phyloP scores from a whole-genome alignment of 2,888 invertebrate species.

The Vesta saturnalis region DNA sequence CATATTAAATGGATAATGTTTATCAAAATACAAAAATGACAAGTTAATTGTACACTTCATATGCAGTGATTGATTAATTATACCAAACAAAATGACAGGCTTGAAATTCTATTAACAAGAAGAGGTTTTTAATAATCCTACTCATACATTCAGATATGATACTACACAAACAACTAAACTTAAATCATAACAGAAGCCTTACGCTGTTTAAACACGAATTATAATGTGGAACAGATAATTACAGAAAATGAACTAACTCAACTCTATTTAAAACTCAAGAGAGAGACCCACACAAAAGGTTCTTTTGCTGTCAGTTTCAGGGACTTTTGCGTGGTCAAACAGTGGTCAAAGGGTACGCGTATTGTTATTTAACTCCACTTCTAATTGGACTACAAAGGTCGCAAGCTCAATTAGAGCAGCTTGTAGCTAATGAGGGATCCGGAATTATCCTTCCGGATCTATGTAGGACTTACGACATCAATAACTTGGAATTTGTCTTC shows the following conservation, averaged over 20 bases:
- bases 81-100: conserved; percentile 44
- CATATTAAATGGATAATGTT: conserved; percentile 39
- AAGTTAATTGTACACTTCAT: conserved; percentile 49
- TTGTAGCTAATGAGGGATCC: conserved; percentile 42
- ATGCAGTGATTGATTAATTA: conserved; percentile 54
- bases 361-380: conserved; percentile 46
- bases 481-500: conserved; percentile 27
- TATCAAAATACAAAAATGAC: conserved; percentile 46
- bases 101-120: conserved; percentile 49
- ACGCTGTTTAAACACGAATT: conserved; percentile 34
- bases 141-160: conserved; percentile 18
- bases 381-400: conserved; percentile 45
- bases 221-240: conserved; percentile 33
- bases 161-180: conserved; percentile 33
- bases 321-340: conserved; percentile 45
- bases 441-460: conserved; percentile 34
- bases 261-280: conserved; percentile 28
- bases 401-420: conserved; percentile 42
- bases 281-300: conserved; percentile 42
- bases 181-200: conserved; percentile 33
- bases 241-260: conserved; percentile 33
- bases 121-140: conserved; percentile 34
- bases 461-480: conserved; percentile 28
- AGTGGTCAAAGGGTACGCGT: conserved; percentile 43
- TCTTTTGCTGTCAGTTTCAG: conserved; percentile 43